Evolutionary conservation across 2,888 invertebrate genomes (phyloP), one percentile per base, ranked within the genome.

Genomic region (Mechanitis messenoides): DNA sequence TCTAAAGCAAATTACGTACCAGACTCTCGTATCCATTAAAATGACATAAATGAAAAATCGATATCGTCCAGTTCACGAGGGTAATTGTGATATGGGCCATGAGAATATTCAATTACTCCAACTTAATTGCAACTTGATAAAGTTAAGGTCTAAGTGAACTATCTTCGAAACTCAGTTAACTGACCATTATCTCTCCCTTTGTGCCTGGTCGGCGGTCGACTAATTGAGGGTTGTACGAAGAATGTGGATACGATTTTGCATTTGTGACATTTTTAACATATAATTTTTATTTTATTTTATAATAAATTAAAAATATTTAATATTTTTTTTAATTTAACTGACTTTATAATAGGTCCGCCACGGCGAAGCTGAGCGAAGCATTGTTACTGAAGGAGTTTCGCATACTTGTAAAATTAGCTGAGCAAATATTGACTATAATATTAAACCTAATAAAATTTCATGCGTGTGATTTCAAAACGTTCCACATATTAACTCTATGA

Each of bases 151-250:
- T 85, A 89, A 90, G 89, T 89, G 89, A 89, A 88, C 87, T 89
- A 89, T 89, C 89, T 90, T 89, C 78, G 71, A 78, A 88, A 88
- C 86, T 88, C 83, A 88, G 89, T 89, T 89, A 87, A 82, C 88
- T 86, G 89, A 85, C 89, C 88, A 89, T 89, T 89, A 89, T 90
- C 88, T 86, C 80, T 84, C 87, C 88, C 89, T 89, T 90, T 90
- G 89, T 89, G 86, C 84, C 74, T 77, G 84, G 82, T 76, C 79
- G 76, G 79, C 76, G 73, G 82, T 77, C 74, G 72, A 81, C 83
- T 89, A 89, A 90, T 89, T 89, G 89, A 84, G 85, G 85, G 82
- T 78, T 80, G 56, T 63, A 66, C 45, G 56, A 28, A 35, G 69
- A 70, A 6, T 66, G 61, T 77, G 79, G 87, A 87, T 72, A 73